Evolutionary conservation across 2,113 vertebrate species (phyloP).

Genomic region (Dendropsophus ebraccatus): DNA sequence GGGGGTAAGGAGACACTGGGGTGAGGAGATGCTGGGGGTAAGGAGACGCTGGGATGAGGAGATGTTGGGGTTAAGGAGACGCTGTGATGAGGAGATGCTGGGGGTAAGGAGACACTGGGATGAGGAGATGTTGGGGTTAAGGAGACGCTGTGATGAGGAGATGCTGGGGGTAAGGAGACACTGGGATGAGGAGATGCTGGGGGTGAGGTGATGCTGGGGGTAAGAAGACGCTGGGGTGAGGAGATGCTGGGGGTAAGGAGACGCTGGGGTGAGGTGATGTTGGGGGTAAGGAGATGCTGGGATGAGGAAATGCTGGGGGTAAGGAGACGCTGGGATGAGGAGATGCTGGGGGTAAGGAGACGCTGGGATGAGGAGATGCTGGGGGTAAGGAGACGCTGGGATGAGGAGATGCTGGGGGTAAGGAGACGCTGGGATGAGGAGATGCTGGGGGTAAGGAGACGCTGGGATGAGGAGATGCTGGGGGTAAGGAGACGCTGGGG

Average conservation of each 20-base stretch:
- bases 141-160: background rate
- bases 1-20: too few relatives aligned
- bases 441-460: too few relatives aligned
- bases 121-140: background rate
- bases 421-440: too few relatives aligned
- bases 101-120: background rate
- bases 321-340: constrained; percentile 63
- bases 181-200: background rate
- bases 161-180: background rate
- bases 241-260: background rate
- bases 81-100: too few relatives aligned
- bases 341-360: background rate
- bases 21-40: too few relatives aligned
- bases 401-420: too few relatives aligned
- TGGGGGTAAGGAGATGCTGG: too few relatives aligned
- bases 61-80: too few relatives aligned
- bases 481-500: too few relatives aligned
- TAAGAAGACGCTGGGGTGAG: constrained; percentile 64
- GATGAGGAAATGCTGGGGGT: constrained; percentile 65
- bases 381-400: background rate
- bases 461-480: too few relatives aligned
- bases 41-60: too few relatives aligned
- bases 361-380: background rate
- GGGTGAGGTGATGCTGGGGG: constrained; percentile 10
- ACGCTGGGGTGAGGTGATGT: too few relatives aligned